Conservation (phyloP, 2,797 vertebrate genomes). For the Lepidocolaptes lacrymiger region DNA sequence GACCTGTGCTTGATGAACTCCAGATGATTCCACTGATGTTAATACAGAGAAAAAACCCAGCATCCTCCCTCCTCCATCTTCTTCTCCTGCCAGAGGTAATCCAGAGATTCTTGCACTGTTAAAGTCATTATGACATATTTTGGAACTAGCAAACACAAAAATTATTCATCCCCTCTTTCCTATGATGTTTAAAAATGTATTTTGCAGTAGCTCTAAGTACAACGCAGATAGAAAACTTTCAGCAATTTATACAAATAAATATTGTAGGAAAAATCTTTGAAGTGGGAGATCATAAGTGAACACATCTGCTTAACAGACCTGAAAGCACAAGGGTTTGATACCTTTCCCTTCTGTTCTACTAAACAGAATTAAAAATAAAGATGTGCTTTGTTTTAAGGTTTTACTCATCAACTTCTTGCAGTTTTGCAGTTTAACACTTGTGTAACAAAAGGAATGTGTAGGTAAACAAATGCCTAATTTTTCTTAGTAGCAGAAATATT, state of each 20-base stretch:
- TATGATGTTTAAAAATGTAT: constrained; percentile 56
- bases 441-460: neutral
- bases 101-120: constrained; percentile 56
- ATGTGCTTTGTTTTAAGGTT: neutral
- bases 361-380: neutral
- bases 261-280: constrained; percentile 51
- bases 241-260: constrained; percentile 40
- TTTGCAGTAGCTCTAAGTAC: constrained; percentile 57
- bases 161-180: constrained; percentile 54
- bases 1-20: constrained; percentile 50
- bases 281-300: constrained; percentile 21
- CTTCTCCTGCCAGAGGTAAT: constrained; percentile 39
- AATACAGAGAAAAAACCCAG: neutral
- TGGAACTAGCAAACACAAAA: constrained; percentile 40
- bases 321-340: constrained; percentile 25
- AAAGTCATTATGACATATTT: constrained; percentile 58
- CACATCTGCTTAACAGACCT: constrained; percentile 50
- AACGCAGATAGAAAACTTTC: constrained; percentile 27
- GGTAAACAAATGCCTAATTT: neutral
- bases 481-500: neutral
- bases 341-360: neutral
- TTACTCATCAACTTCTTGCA: neutral
- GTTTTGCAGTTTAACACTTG: neutral
- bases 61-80: constrained; percentile 7
- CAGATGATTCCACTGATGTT: constrained; percentile 57